These are phyloP conservation scores for Platyrinchus mystaceus DNA, from an alignment of 2,797 vertebrate species.

Conservation along the genomic window DNA sequence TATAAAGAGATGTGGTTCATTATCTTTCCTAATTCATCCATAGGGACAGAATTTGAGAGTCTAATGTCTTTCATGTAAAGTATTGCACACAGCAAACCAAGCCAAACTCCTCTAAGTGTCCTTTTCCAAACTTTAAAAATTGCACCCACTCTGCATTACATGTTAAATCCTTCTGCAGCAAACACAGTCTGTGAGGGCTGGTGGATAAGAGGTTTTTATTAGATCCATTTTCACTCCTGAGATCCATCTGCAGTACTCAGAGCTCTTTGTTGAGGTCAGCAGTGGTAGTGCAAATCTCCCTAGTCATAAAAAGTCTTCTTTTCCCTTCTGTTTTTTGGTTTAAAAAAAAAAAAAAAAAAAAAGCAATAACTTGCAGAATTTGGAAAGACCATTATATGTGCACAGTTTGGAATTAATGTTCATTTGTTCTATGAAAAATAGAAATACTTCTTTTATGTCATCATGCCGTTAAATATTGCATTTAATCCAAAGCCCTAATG, in stretches of 20 bases:
- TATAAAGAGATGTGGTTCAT: neutral
- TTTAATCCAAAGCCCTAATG: neutral
- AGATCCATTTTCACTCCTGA: neutral
- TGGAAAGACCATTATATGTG: neutral
- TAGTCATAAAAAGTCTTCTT: neutral
- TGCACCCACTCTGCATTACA: neutral
- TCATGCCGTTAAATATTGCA: neutral
- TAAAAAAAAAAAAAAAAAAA: neutral
- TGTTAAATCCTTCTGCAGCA: neutral
- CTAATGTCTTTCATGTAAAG: neutral
- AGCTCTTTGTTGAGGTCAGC: neutral
- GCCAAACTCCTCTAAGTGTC: neutral
- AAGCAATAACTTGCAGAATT: neutral
- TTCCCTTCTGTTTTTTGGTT: neutral
- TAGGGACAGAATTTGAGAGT: neutral
- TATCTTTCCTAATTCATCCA: neutral
- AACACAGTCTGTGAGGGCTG: neutral
- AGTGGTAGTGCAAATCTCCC: neutral
- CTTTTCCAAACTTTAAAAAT: neutral
- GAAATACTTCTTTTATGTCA: neutral
- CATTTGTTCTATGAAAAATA: neutral
- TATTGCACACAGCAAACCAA: neutral
- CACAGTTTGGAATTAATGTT: neutral
- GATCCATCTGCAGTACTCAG: neutral
- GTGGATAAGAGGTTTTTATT: neutral